These are phyloP conservation scores for Ispidina picta DNA, from an alignment of 2,797 vertebrate species.

Conservation along the genomic window DNA sequence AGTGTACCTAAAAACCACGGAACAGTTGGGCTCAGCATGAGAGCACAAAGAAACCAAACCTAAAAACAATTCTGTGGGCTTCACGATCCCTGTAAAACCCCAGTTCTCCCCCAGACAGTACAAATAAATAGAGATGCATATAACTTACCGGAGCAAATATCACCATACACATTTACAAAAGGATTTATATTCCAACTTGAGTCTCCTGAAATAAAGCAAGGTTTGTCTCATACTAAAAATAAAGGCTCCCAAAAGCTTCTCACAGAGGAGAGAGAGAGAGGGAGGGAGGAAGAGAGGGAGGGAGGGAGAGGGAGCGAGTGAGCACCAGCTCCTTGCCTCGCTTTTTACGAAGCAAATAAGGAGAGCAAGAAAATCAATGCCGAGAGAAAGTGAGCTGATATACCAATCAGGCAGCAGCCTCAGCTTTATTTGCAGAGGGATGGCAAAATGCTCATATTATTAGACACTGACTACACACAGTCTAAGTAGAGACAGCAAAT, in stretches of 20 bases:
- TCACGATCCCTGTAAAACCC: constrained; percentile 9
- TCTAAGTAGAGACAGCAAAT: constrained; percentile 55
- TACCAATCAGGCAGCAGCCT: constrained; percentile 81
- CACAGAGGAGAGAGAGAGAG: constrained; percentile 64
- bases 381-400: constrained; percentile 81
- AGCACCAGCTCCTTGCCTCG: constrained; percentile 75
- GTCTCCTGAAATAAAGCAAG: constrained; percentile 80
- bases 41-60: constrained; percentile 50
- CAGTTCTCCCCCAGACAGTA: not conserved
- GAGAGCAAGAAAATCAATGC: constrained; percentile 80
- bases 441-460: constrained; percentile 77
- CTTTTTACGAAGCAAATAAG: constrained; percentile 81
- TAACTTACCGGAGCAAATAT: constrained; percentile 99
- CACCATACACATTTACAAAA: constrained; percentile 99
- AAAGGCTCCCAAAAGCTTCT: constrained; percentile 78
- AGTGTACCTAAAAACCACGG: not conserved
- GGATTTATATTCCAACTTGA: constrained; percentile 83
- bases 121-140: constrained; percentile 27
- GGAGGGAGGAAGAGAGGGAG: not conserved
- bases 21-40: constrained; percentile 39
- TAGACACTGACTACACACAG: constrained; percentile 72
- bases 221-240: constrained; percentile 86
- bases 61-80: constrained; percentile 39
- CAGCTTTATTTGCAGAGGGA: constrained; percentile 79
- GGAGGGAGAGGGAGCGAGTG: constrained; percentile 8